phyloP scores from a whole-genome alignment of 2,888 invertebrate genomes.

The Phaedon cochleariae region DNA sequence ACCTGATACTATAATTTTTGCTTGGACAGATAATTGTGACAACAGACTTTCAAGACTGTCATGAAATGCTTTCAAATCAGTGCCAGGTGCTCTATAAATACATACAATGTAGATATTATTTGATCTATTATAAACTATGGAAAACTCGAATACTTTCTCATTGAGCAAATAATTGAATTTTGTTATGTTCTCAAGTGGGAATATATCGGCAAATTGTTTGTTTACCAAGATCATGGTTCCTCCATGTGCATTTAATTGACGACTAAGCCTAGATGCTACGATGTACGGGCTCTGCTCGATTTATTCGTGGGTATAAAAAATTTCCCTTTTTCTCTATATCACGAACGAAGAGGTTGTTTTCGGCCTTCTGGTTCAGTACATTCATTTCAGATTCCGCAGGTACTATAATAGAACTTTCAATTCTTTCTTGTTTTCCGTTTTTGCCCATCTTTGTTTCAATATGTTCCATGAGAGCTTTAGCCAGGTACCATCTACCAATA shows the following conservation, averaged over 20 bases:
- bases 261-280: background rate
- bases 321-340: background rate
- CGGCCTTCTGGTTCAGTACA: background rate
- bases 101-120: too few species aligned
- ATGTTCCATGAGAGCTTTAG: background rate
- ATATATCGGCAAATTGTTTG: conserved; percentile 3
- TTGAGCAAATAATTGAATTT: too few species aligned
- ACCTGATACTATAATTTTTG: conserved; percentile 1
- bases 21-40: background rate
- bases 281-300: background rate
- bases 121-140: too few species aligned
- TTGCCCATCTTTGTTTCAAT: background rate
- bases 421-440: background rate
- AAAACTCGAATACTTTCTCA: too few species aligned
- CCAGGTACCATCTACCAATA: background rate
- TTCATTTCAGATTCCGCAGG: background rate
- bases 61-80: too few species aligned
- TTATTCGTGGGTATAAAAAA: conserved; percentile 2
- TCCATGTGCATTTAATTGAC: background rate
- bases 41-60: too few species aligned
- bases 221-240: conserved; percentile 10
- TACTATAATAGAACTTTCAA: background rate
- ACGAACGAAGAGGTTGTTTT: background rate
- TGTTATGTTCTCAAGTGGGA: background rate
- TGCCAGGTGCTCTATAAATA: too few species aligned